Evolutionary conservation across 2,113 vertebrate species (phyloP), one percentile per base, ranked within the genome.

Genomic region (Cyanoderma ruficeps): DNA sequence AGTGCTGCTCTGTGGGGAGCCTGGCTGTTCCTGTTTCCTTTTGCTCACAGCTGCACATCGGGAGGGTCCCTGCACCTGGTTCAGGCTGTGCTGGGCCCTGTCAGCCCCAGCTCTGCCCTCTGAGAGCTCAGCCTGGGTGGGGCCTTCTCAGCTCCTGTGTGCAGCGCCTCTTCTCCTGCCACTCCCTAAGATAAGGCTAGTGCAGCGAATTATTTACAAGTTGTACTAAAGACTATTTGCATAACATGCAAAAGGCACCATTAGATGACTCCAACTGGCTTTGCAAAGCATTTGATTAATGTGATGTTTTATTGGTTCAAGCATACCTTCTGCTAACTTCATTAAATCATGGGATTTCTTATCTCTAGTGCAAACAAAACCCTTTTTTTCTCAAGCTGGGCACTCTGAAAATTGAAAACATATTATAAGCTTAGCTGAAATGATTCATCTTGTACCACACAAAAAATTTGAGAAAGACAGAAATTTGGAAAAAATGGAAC

Each of bases 61-160:
- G 20, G 15, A 56, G 17, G 10, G 8, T 20, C 5, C 21, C n/a
- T 8, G 35, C 37, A 5, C 10, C 16, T 9, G 25, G 6, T 13
- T n/a, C 47, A 23, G 79, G 27, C 16, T 9, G 14, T 5, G 33
- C 6, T 28, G 53, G 46, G 10, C 8, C 12, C 23, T 63, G 11
- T 5, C 42, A 15, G 35, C 1, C 7, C 64, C 0, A 0, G n/a
- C 33, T 56, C 60, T 50, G 37, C 10, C 2, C 17, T 0, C 14
- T 47, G 13, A 44, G 10, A 68, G 30, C 44, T 24, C 9, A 37
- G 23, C 17, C 50, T 31, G 12, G 10, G 14, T 0, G 1, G 15
- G 25, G 2, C 35, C 35, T 15, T 16, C 19, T 44, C 0, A 0
- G 6, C 18, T 68, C 71, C 67, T 13, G 3, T 0, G 0, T 9